Percentiles rank a stretch among this genome's conserved stretches.
phyloP scores from a whole-genome alignment of 1,140 invertebrate genomes.

The Pentalonia nigronervosa region DNA sequence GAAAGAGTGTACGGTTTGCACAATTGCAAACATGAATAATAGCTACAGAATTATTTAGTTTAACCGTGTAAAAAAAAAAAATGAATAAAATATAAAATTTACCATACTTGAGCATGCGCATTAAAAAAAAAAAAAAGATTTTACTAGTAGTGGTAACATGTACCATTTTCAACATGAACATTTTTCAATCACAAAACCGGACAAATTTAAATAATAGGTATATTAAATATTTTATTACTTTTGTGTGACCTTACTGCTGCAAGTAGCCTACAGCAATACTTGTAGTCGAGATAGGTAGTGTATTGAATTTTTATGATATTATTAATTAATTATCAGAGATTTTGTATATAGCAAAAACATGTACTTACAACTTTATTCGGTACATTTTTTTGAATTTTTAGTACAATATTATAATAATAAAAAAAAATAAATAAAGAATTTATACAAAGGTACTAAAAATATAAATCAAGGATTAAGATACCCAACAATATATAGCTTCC shows the following conservation, averaged over 20 bases:
- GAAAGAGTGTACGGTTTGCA: not conserved
- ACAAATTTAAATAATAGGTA: too few species aligned
- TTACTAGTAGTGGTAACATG: not conserved
- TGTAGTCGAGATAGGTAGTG: not conserved
- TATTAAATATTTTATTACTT: not conserved
- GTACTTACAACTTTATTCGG: not conserved
- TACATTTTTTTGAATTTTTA: not conserved
- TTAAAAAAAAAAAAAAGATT: not conserved
- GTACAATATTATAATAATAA: not conserved
- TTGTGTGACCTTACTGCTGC: not conserved
- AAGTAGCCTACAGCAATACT: not conserved
- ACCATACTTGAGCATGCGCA: not conserved
- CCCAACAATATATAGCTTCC: not conserved
- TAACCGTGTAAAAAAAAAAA: not conserved
- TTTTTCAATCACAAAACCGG: not conserved
- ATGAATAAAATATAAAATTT: not conserved
- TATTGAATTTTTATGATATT: not conserved
- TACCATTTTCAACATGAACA: not conserved
- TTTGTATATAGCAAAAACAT: not conserved
- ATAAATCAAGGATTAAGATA: not conserved
- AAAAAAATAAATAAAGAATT: not conserved
- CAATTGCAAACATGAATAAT: not conserved
- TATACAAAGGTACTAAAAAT: not conserved
- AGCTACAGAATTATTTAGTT: not conserved
- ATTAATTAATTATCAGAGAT: not conserved